These are phyloP conservation scores for Leucophenga montana DNA, from an alignment of 2,888 invertebrate genomes.

Conservation along the genomic window DNA sequence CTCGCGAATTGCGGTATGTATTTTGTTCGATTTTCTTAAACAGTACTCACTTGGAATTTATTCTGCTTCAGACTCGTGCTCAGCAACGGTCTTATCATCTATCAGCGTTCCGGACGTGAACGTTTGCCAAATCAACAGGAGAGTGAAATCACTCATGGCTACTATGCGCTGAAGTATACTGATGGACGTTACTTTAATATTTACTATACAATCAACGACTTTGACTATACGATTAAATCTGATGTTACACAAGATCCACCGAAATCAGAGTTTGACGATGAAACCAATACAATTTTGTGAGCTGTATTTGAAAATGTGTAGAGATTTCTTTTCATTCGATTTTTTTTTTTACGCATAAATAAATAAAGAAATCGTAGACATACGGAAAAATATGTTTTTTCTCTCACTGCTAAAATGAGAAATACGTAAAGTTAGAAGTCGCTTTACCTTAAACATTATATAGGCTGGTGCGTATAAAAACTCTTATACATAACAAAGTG, in stretches of 20 bases:
- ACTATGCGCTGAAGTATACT: conserved; percentile 42
- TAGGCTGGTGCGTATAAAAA: no score
- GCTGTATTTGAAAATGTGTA: conserved; percentile 19
- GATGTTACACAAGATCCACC: conserved; percentile 55
- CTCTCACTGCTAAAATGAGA: no score
- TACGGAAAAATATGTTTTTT: no score
- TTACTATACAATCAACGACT: conserved; percentile 55
- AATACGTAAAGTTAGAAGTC: no score
- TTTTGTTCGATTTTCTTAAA: background rate
- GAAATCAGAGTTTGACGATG: conserved; percentile 46
- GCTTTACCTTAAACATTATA: no score
- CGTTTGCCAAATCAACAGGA: conserved; percentile 26
- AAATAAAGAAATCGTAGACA: no score
- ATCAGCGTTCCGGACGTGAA: conserved; percentile 50
- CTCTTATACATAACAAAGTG: no score
- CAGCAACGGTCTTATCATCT: conserved; percentile 58
- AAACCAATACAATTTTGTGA: conserved; percentile 28
- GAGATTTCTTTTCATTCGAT: no score
- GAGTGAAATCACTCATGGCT: conserved; percentile 42
- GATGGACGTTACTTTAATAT: conserved; percentile 55
- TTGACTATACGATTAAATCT: conserved; percentile 64
- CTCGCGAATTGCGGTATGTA: conserved; percentile 52
- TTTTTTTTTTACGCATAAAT: no score
- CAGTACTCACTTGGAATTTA: background rate
- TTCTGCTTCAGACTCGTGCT: conserved; percentile 42